phyloP scores from a whole-genome alignment of 2,888 invertebrate genomes.

The Spisula subtruncata region DNA sequence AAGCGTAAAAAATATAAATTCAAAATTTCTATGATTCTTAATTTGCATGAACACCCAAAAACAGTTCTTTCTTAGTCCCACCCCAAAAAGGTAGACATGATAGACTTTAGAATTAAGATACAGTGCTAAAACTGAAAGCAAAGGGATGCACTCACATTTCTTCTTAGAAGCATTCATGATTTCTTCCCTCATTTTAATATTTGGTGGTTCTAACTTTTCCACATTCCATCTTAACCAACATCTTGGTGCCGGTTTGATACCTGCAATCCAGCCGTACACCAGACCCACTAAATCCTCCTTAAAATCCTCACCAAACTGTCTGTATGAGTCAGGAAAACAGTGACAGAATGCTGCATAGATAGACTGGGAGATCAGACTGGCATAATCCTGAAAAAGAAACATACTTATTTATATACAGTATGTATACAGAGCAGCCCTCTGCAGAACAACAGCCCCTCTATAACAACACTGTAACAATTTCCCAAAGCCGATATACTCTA shows the following conservation, averaged over 20 bases:
- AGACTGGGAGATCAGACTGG: slow-evolving; percentile 85
- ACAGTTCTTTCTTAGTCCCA: no score
- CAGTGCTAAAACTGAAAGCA: not conserved
- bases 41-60: no score
- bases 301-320: slow-evolving; percentile 86
- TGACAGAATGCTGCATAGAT: slow-evolving; percentile 86
- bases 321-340: slow-evolving; percentile 87
- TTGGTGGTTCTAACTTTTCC: slow-evolving; percentile 84
- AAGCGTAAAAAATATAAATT: not conserved
- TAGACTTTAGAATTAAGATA: not conserved
- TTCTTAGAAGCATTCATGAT: slow-evolving; percentile 82
- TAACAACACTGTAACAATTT: no score
- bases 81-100: not conserved
- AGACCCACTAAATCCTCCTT: slow-evolving; percentile 84
- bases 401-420: no score
- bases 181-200: slow-evolving; percentile 85
- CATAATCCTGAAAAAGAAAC: slow-evolving; percentile 81
- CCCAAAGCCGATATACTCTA: no score
- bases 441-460: no score
- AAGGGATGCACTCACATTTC: slow-evolving; percentile 73
- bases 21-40: not conserved
- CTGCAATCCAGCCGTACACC: slow-evolving; percentile 86
- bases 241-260: slow-evolving; percentile 85
- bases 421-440: no score
- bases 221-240: slow-evolving; percentile 85